Base-by-base conservation (phyloP, 2,113 vertebrate genomes). In the Leucosticte australis region DNA sequence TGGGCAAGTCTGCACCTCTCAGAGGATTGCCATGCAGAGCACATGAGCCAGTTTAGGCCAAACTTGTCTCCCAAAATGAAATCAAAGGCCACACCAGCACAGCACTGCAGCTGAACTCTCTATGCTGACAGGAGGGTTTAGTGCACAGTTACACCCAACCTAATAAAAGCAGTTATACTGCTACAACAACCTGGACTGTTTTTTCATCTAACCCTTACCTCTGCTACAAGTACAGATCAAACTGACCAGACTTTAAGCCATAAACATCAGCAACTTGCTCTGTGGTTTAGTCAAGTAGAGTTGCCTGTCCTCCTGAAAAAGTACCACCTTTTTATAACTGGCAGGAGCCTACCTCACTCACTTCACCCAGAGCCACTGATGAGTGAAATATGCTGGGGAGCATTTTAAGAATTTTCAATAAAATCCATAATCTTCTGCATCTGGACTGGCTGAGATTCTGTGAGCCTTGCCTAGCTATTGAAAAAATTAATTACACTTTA, bases 1-100 rank as follows among this genome's bases (percentile, higher is more conserved):
- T 74, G 71, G 92, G 71, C 94, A 94, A 93, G 89, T 17, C 68
- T 90, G 30, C 42, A 83, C 71, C 52, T 88, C 92, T 59, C 71
- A 30, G 33, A 24, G 33, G 52, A 81, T 16, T 80, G 59, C 71
- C 39, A 49, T 0, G 42, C 46, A 65, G 63, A 83, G 82, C 33
- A 69, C 82, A 63, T 0, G 2, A 90, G 59, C 75, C 59, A 80
- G 41, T 35, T 83, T 13, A 90, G 49, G 53, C 24, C n/a, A 62
- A 57, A 31, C 46, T 15, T 49, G 24, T 67, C n/a, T 96, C 49
- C 50, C 55, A 57, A 70, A 86, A 16, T 79, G 67, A 47, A 94
- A 65, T 53, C 46, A 83, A 82, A 88, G 35, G 75, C 67, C 50
- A 22, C 77, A 73, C 6, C 30, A 67, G 78, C 2, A 3, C 28